Evolutionary conservation across 2,113 vertebrate genomes (phyloP), one percentile per base, ranked within the genome.

Genomic region (Crotalus viridis): DNA sequence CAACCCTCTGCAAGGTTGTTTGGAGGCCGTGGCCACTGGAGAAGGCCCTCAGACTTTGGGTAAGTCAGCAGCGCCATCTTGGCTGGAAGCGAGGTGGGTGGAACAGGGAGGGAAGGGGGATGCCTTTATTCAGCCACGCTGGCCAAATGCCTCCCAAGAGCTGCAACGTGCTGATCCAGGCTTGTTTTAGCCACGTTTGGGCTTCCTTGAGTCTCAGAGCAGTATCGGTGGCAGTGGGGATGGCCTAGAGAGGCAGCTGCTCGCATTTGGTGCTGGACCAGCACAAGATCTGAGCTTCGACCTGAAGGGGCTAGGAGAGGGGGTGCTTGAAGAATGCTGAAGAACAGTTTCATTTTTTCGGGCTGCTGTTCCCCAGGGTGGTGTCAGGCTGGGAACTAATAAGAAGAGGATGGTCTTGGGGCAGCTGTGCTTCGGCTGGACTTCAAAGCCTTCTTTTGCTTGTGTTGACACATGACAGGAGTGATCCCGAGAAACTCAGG

Each of bases 401-500:
- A 93, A 95, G 96, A 94, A 95, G 96, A 95, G 92, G 6, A 57
- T 93, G 12, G 97, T 95, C 95, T 96, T 90, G 19, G 8, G 85
- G 89, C 28, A 94, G 24, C 86, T 26, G 5, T 24, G 22, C 97
- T 95, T 96, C 92, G 96, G 90, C 74, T 94, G 97, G 96, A 97
- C 96, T 96, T 94, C 92, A 74, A 81, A 92, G 93, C 91, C 91
- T 94, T 97, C 97, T 97, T 95, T 97, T 97, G 97, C 97, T 98
- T 98, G 97, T 97, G 97, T 95, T 97, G 98, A 98, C 97, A 97
- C 95, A 94, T 91, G 92, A 95, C 97, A 97, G 96, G 97, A 97
- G 97, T 98, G 97, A 97, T 97, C 97, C 96, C 97, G 97, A 98
- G 97, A 97, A 97, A 13, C 52, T 0, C 12, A 6, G 52, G 28